These are phyloP conservation scores for Pseudomyrmex flavicornis DNA, from an alignment of 1,140 invertebrate genomes.

Conservation along the genomic window DNA sequence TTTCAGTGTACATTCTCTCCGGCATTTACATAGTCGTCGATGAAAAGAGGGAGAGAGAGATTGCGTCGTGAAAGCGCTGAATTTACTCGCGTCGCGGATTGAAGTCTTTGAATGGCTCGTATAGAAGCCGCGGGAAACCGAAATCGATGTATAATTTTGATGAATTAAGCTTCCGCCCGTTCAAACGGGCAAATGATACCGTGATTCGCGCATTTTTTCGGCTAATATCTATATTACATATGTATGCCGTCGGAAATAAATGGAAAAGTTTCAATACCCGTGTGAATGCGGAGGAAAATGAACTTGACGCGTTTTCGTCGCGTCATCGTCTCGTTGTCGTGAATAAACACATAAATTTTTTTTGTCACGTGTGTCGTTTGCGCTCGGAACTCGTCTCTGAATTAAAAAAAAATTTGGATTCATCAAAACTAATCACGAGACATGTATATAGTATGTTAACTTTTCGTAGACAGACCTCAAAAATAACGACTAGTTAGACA, in stretches of 20 bases:
- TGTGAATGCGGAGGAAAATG: conserved; percentile 15
- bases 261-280: conserved; percentile 5
- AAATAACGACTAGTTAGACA: too few species aligned
- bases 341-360: conserved; percentile 16
- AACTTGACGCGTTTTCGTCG: conserved; percentile 6
- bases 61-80: background rate
- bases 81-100: conserved; percentile 16
- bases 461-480: too few species aligned
- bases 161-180: background rate
- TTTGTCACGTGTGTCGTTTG: background rate
- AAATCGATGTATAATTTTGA: conserved; percentile 41
- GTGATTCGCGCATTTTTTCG: too few species aligned
- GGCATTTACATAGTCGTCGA: conserved; percentile 13
- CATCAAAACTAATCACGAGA: too few species aligned
- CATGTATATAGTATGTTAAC: too few species aligned
- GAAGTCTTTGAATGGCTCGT: conserved; percentile 5
- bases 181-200: conserved; percentile 7
- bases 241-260: background rate
- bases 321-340: too few species aligned
- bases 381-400: background rate
- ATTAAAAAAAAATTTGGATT: background rate
- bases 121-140: background rate
- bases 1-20: background rate
- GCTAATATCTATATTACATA: too few species aligned
- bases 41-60: conserved; percentile 10